Conservation (phyloP, 2,888 invertebrate genomes). For the Phyllotreta striolata region DNA sequence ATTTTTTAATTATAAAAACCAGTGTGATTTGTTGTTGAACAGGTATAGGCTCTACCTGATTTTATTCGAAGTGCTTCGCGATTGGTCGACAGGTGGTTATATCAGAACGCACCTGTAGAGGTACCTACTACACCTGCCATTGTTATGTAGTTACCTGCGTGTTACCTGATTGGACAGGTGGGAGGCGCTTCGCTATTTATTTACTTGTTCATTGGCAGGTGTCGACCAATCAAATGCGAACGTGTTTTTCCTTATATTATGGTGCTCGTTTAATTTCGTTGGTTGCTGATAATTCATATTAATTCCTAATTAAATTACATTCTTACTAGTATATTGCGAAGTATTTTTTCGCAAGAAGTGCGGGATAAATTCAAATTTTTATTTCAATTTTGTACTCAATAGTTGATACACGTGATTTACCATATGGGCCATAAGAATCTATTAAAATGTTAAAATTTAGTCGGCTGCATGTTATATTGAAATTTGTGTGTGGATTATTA, state of each 20-base stretch:
- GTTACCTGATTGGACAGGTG: slow-evolving; percentile 46
- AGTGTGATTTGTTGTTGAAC: slow-evolving; percentile 17
- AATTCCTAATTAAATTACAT: too few relatives aligned
- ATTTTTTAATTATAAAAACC: slow-evolving; percentile 36
- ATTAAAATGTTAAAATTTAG: too few relatives aligned
- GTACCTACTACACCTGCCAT: slow-evolving; percentile 35
- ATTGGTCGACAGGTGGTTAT: slow-evolving; percentile 41
- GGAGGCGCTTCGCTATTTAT: slow-evolving; percentile 38
- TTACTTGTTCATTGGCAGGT: slow-evolving; percentile 43
- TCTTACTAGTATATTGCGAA: too few relatives aligned
- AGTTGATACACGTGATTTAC: too few relatives aligned
- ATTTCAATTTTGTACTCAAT: too few relatives aligned
- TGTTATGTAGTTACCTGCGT: slow-evolving; percentile 39
- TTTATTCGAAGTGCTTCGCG: background rate
- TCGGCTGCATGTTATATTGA: too few relatives aligned
- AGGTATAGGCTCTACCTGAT: background rate
- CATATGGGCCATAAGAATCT: too few relatives aligned
- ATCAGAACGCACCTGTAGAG: slow-evolving; percentile 31
- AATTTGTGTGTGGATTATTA: too few relatives aligned
- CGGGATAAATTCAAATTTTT: too few relatives aligned
- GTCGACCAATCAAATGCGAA: slow-evolving; percentile 15
- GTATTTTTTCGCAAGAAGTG: too few relatives aligned
- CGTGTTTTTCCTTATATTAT: background rate
- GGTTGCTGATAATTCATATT: too few relatives aligned
- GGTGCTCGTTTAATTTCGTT: too few relatives aligned